Conservation (phyloP, 2,113 vertebrate genomes). For the Nothoprocta pentlandii region DNA sequence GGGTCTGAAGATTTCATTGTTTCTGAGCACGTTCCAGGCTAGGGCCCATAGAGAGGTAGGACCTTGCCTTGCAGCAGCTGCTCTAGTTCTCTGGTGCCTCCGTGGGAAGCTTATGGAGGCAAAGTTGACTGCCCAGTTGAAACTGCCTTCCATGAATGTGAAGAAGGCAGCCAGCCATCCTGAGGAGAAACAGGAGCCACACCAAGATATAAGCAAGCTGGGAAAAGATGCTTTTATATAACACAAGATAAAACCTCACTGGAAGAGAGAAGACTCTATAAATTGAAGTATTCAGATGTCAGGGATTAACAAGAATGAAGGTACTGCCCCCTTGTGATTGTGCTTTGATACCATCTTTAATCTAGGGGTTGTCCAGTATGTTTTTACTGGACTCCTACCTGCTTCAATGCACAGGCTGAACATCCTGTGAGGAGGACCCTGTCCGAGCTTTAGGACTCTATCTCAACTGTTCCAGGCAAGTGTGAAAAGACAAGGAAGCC, state of each 20-base stretch:
- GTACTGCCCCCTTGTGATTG: conserved; percentile 64
- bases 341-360: conserved; percentile 33
- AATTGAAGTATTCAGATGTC: neutral
- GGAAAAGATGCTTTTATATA: neutral
- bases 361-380: neutral
- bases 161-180: neutral
- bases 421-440: neutral
- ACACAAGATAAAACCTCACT: neutral
- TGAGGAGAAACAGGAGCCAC: neutral
- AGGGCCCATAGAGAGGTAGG: neutral
- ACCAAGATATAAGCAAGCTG: neutral
- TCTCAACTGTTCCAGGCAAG: neutral
- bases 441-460: neutral
- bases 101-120: neutral
- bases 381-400: neutral
- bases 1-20: neutral
- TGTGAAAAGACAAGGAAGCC: neutral
- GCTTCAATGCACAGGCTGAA: neutral
- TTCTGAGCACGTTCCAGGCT: neutral
- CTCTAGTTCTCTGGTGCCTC: neutral
- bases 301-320: conserved; percentile 8
- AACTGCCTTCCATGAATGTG: neutral
- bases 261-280: neutral
- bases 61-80: neutral
- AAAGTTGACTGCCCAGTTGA: neutral